Conservation (phyloP, 2,888 invertebrate genomes). For the Erannis defoliaria region DNA sequence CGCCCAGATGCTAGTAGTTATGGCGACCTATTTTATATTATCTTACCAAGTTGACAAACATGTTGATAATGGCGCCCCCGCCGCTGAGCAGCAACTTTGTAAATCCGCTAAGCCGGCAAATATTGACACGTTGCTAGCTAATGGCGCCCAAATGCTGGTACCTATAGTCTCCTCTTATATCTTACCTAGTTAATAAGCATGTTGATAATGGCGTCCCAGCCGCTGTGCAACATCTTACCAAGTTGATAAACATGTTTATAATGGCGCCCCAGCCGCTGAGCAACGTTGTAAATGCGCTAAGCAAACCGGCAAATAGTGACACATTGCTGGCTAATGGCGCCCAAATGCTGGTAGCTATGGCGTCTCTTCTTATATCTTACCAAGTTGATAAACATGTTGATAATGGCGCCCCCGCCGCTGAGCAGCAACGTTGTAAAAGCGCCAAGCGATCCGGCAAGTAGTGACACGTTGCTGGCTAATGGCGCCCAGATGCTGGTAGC, state of each 20-base stretch:
- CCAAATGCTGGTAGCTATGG: slow-evolving; percentile 89
- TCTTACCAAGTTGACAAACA: slow-evolving; percentile 93
- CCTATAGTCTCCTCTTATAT: background rate
- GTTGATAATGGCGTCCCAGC: too few species aligned
- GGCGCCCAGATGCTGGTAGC: slow-evolving; percentile 95
- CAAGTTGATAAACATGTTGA: slow-evolving; percentile 94
- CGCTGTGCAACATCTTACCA: too few species aligned
- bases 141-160: slow-evolving; percentile 91
- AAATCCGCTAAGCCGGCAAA: slow-evolving; percentile 94
- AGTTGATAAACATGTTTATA: slow-evolving; percentile 93
- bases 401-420: slow-evolving; percentile 95
- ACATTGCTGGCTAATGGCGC: slow-evolving; percentile 95
- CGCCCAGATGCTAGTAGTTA: too few species aligned
- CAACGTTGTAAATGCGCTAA: slow-evolving; percentile 94
- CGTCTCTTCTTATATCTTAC: slow-evolving; percentile 84
- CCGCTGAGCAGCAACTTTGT: slow-evolving; percentile 95
- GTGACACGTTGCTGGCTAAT: slow-evolving; percentile 96
- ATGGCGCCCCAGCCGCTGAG: slow-evolving; percentile 96
- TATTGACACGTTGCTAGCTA: slow-evolving; percentile 95
- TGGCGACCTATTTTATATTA: slow-evolving; percentile 80
- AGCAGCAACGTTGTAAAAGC: slow-evolving; percentile 95
- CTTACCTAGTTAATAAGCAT: slow-evolving; percentile 94
- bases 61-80: slow-evolving; percentile 95
- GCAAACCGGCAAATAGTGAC: slow-evolving; percentile 92
- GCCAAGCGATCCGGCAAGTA: slow-evolving; percentile 93